Evolutionary conservation across 2,797 vertebrate species (phyloP).

Genomic region (Gymnothorax reevesii): DNA sequence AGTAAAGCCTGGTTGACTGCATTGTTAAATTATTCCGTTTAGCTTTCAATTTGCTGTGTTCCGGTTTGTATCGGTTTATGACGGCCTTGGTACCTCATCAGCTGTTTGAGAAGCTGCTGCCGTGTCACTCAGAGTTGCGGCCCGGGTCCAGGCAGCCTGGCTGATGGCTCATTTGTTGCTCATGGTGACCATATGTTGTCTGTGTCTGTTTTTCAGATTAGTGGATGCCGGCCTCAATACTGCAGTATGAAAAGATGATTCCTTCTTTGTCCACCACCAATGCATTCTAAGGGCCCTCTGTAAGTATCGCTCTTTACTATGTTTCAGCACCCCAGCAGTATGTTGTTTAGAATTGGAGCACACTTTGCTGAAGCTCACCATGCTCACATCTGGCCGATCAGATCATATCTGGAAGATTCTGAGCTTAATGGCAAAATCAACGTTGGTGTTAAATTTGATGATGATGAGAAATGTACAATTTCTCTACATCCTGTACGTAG

Average conservation of each 20-base stretch:
- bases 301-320: slow-evolving; percentile 54
- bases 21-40: slow-evolving; percentile 1
- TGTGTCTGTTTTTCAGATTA: slow-evolving; percentile 61
- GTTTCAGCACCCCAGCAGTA: no score
- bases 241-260: slow-evolving; percentile 69
- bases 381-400: slow-evolving; percentile 26
- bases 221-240: slow-evolving; percentile 68
- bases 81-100: neutral
- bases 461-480: neutral
- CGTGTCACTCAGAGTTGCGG: neutral
- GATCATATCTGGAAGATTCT: neutral
- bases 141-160: neutral
- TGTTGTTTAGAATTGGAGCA: neutral
- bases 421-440: neutral
- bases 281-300: slow-evolving; percentile 59
- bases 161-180: slow-evolving; percentile 13
- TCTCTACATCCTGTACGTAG: neutral
- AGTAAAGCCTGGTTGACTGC: neutral
- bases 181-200: slow-evolving; percentile 61
- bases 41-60: slow-evolving; percentile 7
- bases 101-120: neutral
- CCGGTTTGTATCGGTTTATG: neutral
- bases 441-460: neutral
- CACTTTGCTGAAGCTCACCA: slow-evolving; percentile 16
- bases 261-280: slow-evolving; percentile 43